Evolutionary conservation across 2,113 vertebrate species (phyloP).

Genomic region (Etheostoma cragini): DNA sequence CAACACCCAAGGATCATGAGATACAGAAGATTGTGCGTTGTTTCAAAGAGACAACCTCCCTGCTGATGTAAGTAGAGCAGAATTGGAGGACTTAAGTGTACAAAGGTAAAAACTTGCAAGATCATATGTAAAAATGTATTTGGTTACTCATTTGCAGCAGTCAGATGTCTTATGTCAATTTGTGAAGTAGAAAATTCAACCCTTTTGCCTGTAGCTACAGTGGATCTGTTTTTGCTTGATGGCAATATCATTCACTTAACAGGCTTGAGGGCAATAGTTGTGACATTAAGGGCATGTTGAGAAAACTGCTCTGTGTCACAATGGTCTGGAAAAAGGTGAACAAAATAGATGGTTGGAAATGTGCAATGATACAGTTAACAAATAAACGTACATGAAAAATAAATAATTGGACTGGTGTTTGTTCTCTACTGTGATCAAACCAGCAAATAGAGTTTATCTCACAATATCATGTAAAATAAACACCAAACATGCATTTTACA

Average conservation of each 20-base stretch:
- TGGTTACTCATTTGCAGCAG: background rate
- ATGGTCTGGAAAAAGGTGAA: background rate
- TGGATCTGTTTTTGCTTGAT: background rate
- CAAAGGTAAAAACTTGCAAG: background rate
- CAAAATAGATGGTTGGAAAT: background rate
- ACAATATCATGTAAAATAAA: background rate
- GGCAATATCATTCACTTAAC: background rate
- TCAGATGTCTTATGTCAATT: background rate
- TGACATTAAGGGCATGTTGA: background rate
- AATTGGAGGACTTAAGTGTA: background rate
- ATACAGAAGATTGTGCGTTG: background rate
- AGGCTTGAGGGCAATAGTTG: background rate
- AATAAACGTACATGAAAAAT: background rate
- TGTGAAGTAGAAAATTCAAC: background rate
- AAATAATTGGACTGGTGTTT: background rate
- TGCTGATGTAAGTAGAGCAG: conserved; percentile 26
- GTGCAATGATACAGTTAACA: background rate
- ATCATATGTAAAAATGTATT: background rate
- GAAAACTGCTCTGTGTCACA: background rate
- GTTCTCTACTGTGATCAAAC: background rate
- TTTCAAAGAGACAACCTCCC: conserved; percentile 5
- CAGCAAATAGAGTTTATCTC: background rate
- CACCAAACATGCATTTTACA: background rate
- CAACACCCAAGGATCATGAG: background rate
- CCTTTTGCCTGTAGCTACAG: background rate